Evolutionary conservation across 2,888 invertebrate species (phyloP), one percentile per base, ranked within the genome.

Genomic region (Julus scandinavius): DNA sequence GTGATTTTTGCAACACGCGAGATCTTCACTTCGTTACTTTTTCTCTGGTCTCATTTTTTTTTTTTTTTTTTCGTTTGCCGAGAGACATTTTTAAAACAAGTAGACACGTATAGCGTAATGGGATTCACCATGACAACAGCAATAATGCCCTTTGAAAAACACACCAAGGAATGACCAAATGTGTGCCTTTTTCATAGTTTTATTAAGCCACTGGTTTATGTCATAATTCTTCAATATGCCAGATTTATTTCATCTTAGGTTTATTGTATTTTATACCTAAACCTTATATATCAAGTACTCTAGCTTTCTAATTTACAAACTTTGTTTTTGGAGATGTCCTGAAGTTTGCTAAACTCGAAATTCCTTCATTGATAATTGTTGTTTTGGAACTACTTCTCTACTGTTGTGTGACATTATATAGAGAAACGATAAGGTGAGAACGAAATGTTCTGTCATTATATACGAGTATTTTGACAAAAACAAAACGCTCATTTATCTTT

Each of bases 101-200:
- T 40, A 80, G 80, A 80, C 80, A 80, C 80, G 38, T 38, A 80
- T 80, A 38, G 13, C 80, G 80, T 38, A 80, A 80, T 80, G 80
- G 29, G 80, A 80, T 80, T 80, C 80, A 80, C 80, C 80, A 80
- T 80, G 80, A 80, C 80, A 80, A 80, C 80, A 15, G 38, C 80
- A 80, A 80, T 80, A 80, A 80, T 80, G 38, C 80, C 80, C 80
- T 80, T 72, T 80, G 15, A 15, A 29, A 80, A 80, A 80, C 80
- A 80, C 38, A 80, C 80, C 38, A 38, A 80, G 38, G 80, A 15
- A 80, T 80, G 80, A 80, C 80, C 80, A 80, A 80, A 80, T 80
- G 38, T 38, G 80, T 15, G n/a, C 63, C 15, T 72, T 72, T 72
- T 29, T 29, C 72, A 72, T 29, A 20, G 9, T 11, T 72, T 7